Evolutionary conservation across 2,113 vertebrate genomes (phyloP).

Genomic region (Lasiurus borealis): DNA sequence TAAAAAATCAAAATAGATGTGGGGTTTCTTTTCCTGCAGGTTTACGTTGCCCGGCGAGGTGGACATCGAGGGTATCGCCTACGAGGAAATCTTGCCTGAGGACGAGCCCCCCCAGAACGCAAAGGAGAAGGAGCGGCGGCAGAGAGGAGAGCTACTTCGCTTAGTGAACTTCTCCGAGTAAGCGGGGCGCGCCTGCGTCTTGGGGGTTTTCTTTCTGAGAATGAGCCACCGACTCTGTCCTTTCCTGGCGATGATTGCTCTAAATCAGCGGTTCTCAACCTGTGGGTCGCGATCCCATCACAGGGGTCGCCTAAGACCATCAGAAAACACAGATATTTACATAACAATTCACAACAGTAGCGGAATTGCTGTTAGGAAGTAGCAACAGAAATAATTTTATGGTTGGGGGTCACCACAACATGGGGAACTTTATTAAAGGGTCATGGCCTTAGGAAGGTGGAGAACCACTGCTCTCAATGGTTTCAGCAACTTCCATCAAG

Average conservation of each 20-base stretch:
- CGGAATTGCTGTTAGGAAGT: too few relatives aligned
- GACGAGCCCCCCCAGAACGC: constrained; percentile 85
- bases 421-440: too few relatives aligned
- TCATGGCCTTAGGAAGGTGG: too few relatives aligned
- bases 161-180: constrained; percentile 94
- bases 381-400: too few relatives aligned
- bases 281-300: too few relatives aligned
- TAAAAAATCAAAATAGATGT: background rate
- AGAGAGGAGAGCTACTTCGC: constrained; percentile 88
- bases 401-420: too few relatives aligned
- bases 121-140: constrained; percentile 87
- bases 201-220: background rate
- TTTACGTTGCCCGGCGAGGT: constrained; percentile 93
- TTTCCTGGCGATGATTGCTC: background rate
- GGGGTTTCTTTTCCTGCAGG: constrained; percentile 82
- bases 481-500: background rate
- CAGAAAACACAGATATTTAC: too few relatives aligned
- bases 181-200: constrained; percentile 33
- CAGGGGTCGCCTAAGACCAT: too few relatives aligned
- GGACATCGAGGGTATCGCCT: constrained; percentile 90
- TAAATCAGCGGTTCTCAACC: too few relatives aligned
- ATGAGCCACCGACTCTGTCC: background rate
- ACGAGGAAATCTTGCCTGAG: constrained; percentile 90
- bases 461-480: background rate
- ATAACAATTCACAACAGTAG: too few relatives aligned